Conservation (phyloP, 2,113 vertebrate genomes). For the Gobius niger region DNA sequence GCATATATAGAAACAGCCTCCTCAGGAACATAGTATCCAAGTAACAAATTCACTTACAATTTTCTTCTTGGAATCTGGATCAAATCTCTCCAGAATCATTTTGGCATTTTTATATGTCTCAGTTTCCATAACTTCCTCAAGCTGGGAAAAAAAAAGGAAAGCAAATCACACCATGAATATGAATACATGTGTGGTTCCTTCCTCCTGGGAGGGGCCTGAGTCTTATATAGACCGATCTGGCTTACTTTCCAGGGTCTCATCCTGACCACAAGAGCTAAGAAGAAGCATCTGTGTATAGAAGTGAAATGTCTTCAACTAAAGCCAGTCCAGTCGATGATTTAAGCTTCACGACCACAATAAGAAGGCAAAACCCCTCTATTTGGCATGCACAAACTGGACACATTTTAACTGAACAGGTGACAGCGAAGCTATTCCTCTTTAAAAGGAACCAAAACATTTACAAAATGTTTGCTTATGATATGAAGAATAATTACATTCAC, state of each 20-base stretch:
- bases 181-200: neutral
- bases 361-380: too few species aligned
- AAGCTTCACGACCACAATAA: too few species aligned
- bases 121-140: constrained; percentile 99
- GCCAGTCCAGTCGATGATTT: too few species aligned
- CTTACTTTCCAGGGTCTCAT: too few species aligned
- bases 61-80: constrained; percentile 89
- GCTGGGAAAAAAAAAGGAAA: constrained; percentile 71
- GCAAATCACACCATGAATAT: neutral
- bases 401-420: neutral
- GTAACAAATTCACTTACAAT: constrained; percentile 74
- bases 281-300: too few species aligned
- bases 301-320: too few species aligned
- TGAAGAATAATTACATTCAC: constrained; percentile 99
- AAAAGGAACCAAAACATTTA: constrained; percentile 88
- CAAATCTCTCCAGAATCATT: constrained; percentile 97
- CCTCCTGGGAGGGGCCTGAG: too few species aligned
- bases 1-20: neutral
- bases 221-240: too few species aligned
- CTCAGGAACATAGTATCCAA: neutral
- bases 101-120: constrained; percentile 98
- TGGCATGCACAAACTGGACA: too few species aligned
- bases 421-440: constrained; percentile 76
- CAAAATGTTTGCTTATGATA: constrained; percentile 98
- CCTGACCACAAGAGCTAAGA: too few species aligned